Percentiles rank a stretch among this genome's conserved stretches.
phyloP scores from a whole-genome alignment of 2,113 vertebrate genomes.

The Machaerirhynchus nigripectus region DNA sequence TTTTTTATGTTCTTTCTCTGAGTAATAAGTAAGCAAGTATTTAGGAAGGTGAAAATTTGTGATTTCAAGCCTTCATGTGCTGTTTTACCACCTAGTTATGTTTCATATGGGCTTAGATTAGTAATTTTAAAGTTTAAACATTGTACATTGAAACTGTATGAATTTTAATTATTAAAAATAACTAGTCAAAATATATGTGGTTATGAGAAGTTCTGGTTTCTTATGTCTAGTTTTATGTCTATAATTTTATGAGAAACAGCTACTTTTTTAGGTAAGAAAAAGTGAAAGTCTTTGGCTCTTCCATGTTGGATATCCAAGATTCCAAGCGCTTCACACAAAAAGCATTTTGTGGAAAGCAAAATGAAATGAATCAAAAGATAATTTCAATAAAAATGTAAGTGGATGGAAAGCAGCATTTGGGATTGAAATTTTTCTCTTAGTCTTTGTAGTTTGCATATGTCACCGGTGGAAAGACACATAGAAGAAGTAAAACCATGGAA shows the following conservation, averaged over 20 bases:
- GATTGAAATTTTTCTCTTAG: neutral
- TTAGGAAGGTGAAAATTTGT: neutral
- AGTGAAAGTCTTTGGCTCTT: neutral
- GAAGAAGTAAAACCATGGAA: neutral
- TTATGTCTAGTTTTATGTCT: neutral
- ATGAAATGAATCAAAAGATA: neutral
- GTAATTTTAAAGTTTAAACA: neutral
- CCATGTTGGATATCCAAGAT: neutral
- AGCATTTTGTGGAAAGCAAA: neutral
- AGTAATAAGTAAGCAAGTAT: neutral
- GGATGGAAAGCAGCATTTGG: neutral
- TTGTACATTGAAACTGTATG: neutral
- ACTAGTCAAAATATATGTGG: neutral
- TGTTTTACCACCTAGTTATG: neutral
- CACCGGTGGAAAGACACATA: fast-evolving
- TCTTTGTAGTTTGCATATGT: neutral
- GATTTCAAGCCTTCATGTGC: neutral
- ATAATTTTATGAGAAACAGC: neutral
- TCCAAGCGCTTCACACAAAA: neutral
- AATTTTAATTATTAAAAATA: neutral
- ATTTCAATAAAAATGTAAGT: neutral
- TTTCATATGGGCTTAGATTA: neutral
- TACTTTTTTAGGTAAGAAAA: neutral
- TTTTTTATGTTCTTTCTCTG: neutral
- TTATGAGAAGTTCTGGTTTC: neutral